phyloP scores from a whole-genome alignment of 2,797 vertebrate species.

The Hoplostethus mediterraneus region DNA sequence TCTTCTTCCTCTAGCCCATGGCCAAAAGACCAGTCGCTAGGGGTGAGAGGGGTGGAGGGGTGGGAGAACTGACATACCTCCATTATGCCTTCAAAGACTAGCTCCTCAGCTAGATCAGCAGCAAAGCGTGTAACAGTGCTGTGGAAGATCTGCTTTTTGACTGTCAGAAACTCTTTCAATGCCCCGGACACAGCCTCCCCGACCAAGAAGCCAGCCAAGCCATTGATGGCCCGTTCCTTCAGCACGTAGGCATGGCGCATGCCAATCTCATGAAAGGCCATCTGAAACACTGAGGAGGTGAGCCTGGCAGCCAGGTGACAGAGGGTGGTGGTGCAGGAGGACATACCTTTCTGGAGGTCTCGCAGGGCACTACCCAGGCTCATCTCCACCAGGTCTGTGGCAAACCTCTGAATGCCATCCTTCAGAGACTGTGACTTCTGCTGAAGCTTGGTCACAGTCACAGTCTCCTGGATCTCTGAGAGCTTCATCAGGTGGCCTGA shows the following conservation, averaged over 20 bases:
- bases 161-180: constrained; percentile 90
- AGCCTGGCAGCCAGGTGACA: constrained; percentile 94
- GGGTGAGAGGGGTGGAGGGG: constrained; percentile 88
- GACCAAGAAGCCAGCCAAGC: constrained; percentile 92
- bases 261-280: constrained; percentile 98
- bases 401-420: constrained; percentile 95
- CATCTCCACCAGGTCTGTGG: constrained; percentile 94
- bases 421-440: constrained; percentile 89
- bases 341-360: constrained; percentile 96
- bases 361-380: constrained; percentile 95
- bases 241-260: constrained; percentile 90
- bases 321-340: constrained; percentile 93
- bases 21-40: constrained; percentile 81
- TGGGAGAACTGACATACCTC: constrained; percentile 98
- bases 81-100: constrained; percentile 99
- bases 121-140: constrained; percentile 92
- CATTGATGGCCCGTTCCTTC: constrained; percentile 92
- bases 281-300: constrained; percentile 96
- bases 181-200: constrained; percentile 94
- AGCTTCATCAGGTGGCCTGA: constrained; percentile 86
- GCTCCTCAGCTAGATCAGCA: constrained; percentile 94
- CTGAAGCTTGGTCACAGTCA: constrained; percentile 86
- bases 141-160: constrained; percentile 96
- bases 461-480: constrained; percentile 86
- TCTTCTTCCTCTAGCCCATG: constrained; percentile 82